These are phyloP conservation scores for Paguma larvata DNA, from an alignment of 2,797 vertebrate genomes.

Conservation along the genomic window DNA sequence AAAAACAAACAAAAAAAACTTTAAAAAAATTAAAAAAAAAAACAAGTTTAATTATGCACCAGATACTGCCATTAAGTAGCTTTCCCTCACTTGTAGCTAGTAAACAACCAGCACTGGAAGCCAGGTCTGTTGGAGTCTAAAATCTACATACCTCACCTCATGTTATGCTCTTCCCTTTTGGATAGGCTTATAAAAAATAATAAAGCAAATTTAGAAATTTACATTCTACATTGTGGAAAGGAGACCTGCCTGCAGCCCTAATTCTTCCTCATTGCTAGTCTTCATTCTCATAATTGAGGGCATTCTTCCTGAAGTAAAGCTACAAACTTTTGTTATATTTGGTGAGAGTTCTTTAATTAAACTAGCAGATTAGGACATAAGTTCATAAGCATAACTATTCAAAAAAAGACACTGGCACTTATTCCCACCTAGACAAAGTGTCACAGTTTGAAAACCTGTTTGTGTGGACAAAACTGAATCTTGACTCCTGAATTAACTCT, in stretches of 20 bases:
- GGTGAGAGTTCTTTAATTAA: neutral
- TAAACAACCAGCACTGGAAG: neutral
- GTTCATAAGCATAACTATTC: neutral
- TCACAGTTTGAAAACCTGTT: neutral
- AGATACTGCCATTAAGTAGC: neutral
- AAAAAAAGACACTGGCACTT: neutral
- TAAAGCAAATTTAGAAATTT: neutral
- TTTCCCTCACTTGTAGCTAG: neutral
- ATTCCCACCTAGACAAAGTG: neutral
- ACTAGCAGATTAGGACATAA: neutral
- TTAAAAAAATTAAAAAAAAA: neutral
- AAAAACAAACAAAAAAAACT: too few relatives aligned
- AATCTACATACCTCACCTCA: neutral
- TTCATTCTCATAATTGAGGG: neutral
- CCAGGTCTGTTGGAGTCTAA: neutral
- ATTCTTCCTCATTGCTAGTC: neutral
- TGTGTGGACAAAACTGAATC: neutral
- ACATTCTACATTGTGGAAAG: neutral
- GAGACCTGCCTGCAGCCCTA: neutral
- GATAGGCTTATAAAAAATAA: neutral
- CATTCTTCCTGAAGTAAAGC: neutral
- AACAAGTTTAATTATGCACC: neutral
- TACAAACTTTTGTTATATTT: neutral
- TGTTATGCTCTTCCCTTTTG: neutral
- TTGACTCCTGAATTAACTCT: neutral